These are phyloP conservation scores for Drosophila histrio DNA, from an alignment of 2,888 invertebrate species.

Conservation along the genomic window DNA sequence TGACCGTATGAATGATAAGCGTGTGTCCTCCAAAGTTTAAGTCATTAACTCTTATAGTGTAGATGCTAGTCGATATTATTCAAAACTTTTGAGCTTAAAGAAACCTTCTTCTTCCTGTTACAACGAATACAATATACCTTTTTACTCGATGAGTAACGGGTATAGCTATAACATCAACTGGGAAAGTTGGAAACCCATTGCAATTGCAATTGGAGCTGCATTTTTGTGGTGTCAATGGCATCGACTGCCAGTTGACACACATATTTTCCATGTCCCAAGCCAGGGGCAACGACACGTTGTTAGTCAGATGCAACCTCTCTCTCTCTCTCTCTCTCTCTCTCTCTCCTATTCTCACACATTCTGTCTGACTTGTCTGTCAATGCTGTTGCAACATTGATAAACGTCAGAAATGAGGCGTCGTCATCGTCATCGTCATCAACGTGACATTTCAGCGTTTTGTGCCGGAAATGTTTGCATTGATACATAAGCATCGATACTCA, in stretches of 20 bases:
- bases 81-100: too few species aligned
- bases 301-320: slow-evolving; percentile 17
- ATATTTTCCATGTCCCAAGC: slow-evolving; percentile 50
- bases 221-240: slow-evolving; percentile 63
- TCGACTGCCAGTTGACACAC: slow-evolving; percentile 76
- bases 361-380: neutral
- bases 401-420: slow-evolving; percentile 43
- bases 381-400: slow-evolving; percentile 38
- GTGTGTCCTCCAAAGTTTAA: too few species aligned
- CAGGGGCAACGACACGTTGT: slow-evolving; percentile 48
- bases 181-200: neutral
- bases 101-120: too few species aligned
- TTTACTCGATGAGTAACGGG: too few species aligned
- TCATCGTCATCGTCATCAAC: slow-evolving; percentile 49
- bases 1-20: too few species aligned
- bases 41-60: too few species aligned
- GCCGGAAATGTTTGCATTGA: slow-evolving; percentile 77
- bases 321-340: neutral
- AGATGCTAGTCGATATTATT: too few species aligned
- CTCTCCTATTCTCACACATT: neutral
- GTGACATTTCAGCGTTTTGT: slow-evolving; percentile 78
- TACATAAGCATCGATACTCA: slow-evolving; percentile 51
- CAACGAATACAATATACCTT: too few species aligned
- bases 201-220: slow-evolving; percentile 47
- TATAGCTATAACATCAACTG: slow-evolving; percentile 1